Evolutionary conservation across 1,140 invertebrate genomes (phyloP).

Genomic region (Drosophila pruinosa): DNA sequence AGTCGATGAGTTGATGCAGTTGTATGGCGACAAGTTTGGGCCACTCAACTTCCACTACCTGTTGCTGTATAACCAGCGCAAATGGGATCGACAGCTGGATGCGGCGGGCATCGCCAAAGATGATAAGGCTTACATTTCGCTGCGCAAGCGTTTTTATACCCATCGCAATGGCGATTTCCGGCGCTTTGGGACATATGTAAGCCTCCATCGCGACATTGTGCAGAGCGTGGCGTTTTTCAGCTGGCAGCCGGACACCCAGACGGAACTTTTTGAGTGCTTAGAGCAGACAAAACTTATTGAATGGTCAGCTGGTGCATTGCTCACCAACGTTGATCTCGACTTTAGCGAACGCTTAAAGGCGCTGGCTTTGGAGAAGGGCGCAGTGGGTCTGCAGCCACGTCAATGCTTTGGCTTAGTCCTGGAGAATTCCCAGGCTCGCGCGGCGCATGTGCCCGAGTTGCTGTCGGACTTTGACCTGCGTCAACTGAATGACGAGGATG

Average conservation of each 20-base stretch:
- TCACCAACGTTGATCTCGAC: constrained; percentile 61
- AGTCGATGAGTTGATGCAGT: constrained; percentile 60
- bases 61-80: constrained; percentile 67
- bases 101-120: constrained; percentile 18
- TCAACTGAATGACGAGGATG: constrained; percentile 46
- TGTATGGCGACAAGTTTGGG: constrained; percentile 58
- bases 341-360: constrained; percentile 48
- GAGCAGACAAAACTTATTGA: constrained; percentile 58
- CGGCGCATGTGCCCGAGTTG: constrained; percentile 41
- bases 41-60: constrained; percentile 64
- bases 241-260: constrained; percentile 48
- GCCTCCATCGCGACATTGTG: constrained; percentile 66
- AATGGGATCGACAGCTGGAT: constrained; percentile 66
- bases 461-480: constrained; percentile 57
- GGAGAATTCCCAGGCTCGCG: constrained; percentile 15
- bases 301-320: constrained; percentile 61
- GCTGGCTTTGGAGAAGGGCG: constrained; percentile 40
- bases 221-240: constrained; percentile 72
- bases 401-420: constrained; percentile 60
- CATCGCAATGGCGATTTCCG: constrained; percentile 59
- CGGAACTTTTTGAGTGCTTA: constrained; percentile 63
- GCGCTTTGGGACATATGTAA: constrained; percentile 67
- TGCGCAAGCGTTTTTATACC: constrained; percentile 70
- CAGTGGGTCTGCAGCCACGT: constrained; percentile 37
- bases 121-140: constrained; percentile 41